Evolutionary conservation across 1,140 invertebrate genomes (phyloP), one percentile per base, ranked within the genome.

Genomic region (Cepaea nemoralis): DNA sequence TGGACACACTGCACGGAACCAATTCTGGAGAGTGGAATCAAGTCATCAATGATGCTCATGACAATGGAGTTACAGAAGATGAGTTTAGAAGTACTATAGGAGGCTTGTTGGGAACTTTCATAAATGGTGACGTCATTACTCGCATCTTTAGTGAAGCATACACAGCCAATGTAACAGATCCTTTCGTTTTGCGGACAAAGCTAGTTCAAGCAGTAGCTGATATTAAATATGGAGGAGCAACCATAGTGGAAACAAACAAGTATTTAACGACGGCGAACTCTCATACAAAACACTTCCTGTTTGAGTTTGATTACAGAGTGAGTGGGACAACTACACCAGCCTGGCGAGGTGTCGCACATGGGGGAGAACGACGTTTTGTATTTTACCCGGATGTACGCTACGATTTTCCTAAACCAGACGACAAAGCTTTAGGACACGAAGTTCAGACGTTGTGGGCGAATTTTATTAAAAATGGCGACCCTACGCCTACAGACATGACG

Each of bases 381-480:
- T 77, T 77, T 50, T 59, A 39, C 55, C 16, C 59, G 33, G 42
- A 77, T 55, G 24, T 16, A 1, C 37, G 27, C 8, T 42, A 39
- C 42, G 12, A 22, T 6, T 63, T 22, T 16, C 19, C 14, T 24
- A 59, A 50, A 35, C 1, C 1, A 35, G 31, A 27, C 0, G 75
- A 77, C 37, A 77, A 27, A 39, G 19, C 14, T 37, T 50, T 77
- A 3, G 75, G 31, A 19, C 16, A 55, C 10, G 50, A 0, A 22
- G 75, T 77, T 0, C 75, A 77, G 31, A 77, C 27, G 0, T 8
- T 77, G 55, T 77, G 75, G 40, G 42, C 33, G 22, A 74, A 74
- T 27, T 74, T 74, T 74, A 45, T 48, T n/a, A 74, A 74, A 27
- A 50, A 50, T 45, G 71, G 71, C 19, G 42, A 74, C 24, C 71